Evolutionary conservation across 2,888 invertebrate species (phyloP).

Genomic region (Periphyllus acericola): DNA sequence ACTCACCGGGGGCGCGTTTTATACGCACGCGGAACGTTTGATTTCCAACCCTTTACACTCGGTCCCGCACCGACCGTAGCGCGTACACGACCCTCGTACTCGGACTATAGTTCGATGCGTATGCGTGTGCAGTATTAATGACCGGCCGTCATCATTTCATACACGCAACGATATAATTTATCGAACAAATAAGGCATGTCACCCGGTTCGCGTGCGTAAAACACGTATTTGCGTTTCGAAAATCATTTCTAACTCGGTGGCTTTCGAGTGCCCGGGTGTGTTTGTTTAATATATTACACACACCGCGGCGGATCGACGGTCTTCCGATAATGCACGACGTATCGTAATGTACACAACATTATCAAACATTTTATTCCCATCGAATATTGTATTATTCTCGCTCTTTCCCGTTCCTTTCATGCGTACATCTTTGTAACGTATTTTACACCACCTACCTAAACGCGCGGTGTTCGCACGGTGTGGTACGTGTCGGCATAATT

Average conservation of each 20-base stretch:
- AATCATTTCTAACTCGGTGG: slow-evolving; percentile 13
- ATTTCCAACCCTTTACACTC: slow-evolving; percentile 25
- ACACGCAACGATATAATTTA: slow-evolving; percentile 30
- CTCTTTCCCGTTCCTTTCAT: not conserved
- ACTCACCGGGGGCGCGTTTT: not conserved
- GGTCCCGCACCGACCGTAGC: not conserved
- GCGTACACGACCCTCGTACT: not conserved
- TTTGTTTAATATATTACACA: not conserved
- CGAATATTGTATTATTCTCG: not conserved
- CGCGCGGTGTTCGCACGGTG: not conserved
- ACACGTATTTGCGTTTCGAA: slow-evolving; percentile 32
- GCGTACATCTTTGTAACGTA: not conserved
- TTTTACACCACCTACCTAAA: not conserved
- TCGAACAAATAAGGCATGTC: slow-evolving; percentile 47
- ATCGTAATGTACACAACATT: not conserved
- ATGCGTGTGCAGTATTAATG: slow-evolving; percentile 19
- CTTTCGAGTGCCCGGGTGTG: too few species aligned
- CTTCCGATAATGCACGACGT: not conserved
- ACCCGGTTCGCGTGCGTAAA: not conserved
- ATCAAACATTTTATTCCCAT: too few species aligned
- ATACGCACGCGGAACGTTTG: slow-evolving; percentile 5
- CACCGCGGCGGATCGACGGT: not conserved
- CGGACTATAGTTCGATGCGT: not conserved
- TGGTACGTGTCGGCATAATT: not conserved
- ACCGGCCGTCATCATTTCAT: slow-evolving; percentile 2